Evolutionary conservation across 1,140 invertebrate genomes (phyloP).

Genomic region (Diachasmimorpha longicaudata): DNA sequence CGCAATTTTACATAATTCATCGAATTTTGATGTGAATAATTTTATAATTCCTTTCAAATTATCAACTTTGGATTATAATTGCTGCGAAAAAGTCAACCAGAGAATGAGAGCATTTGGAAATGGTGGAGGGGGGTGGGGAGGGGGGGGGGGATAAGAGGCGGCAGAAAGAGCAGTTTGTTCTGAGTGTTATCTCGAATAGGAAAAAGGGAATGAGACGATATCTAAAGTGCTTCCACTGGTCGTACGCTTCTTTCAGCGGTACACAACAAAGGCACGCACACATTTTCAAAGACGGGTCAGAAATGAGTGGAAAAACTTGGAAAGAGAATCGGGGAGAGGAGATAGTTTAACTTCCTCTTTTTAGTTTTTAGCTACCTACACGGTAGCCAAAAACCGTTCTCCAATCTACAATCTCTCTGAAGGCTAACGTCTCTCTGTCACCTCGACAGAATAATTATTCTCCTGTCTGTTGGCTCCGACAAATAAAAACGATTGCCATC

Average conservation of each 20-base stretch:
- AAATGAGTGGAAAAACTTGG: not conserved
- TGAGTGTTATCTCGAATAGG: not conserved
- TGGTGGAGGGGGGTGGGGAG: too few species aligned
- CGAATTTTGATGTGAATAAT: too few species aligned
- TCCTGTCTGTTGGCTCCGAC: not conserved
- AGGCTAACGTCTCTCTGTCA: not conserved
- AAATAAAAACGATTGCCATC: not conserved
- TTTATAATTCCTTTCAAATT: too few species aligned
- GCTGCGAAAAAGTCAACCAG: not conserved
- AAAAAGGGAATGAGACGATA: not conserved
- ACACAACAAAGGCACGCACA: not conserved
- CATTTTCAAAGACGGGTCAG: not conserved
- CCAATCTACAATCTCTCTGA: constrained; percentile 1
- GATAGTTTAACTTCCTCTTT: not conserved
- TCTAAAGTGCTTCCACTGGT: not conserved
- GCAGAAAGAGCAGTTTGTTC: not conserved
- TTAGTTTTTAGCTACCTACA: not conserved
- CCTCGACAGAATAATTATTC: not conserved
- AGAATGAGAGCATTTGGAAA: not conserved
- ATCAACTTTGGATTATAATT: too few species aligned
- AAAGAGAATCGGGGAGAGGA: not conserved
- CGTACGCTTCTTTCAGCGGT: not conserved
- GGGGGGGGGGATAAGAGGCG: too few species aligned
- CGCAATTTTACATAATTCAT: too few species aligned
- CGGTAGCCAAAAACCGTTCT: not conserved